These are phyloP conservation scores for Palloptera scutellata DNA, from an alignment of 2,888 invertebrate genomes.

Conservation along the genomic window DNA sequence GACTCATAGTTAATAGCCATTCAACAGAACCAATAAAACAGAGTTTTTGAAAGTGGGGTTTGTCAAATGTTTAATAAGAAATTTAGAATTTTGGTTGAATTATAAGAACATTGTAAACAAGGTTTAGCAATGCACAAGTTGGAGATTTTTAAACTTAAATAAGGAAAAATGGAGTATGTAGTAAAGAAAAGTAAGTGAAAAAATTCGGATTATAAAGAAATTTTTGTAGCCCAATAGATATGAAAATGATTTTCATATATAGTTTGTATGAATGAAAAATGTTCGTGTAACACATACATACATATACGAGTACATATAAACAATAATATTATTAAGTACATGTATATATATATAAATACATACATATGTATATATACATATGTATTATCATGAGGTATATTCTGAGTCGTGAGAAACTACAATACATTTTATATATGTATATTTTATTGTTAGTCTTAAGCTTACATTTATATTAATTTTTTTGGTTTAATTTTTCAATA, in stretches of 20 bases:
- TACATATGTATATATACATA: not conserved
- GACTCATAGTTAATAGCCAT: too few relatives aligned
- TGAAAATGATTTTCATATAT: not conserved
- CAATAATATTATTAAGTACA: not conserved
- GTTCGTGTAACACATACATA: conserved; percentile 8
- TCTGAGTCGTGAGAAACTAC: conserved; percentile 25
- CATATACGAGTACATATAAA: conserved; percentile 8
- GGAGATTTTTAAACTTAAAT: too few relatives aligned
- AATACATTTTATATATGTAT: conserved; percentile 9
- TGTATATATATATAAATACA: conserved; percentile 14
- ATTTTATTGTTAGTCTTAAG: conserved; percentile 9
- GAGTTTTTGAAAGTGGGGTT: too few relatives aligned
- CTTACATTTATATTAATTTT: conserved; percentile 5
- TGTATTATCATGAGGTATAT: conserved; percentile 29
- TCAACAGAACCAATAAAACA: too few relatives aligned
- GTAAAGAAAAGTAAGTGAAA: too few relatives aligned
- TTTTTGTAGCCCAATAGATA: not conserved
- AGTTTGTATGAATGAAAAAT: not conserved
- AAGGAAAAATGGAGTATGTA: too few relatives aligned
- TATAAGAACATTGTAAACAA: too few relatives aligned
- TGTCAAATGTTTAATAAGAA: too few relatives aligned
- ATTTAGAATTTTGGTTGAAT: too few relatives aligned
- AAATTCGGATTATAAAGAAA: too few relatives aligned
- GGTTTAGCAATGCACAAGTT: too few relatives aligned
- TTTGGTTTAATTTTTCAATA: not conserved